phyloP scores from a whole-genome alignment of 2,113 vertebrate genomes.

The Chionis minor region DNA sequence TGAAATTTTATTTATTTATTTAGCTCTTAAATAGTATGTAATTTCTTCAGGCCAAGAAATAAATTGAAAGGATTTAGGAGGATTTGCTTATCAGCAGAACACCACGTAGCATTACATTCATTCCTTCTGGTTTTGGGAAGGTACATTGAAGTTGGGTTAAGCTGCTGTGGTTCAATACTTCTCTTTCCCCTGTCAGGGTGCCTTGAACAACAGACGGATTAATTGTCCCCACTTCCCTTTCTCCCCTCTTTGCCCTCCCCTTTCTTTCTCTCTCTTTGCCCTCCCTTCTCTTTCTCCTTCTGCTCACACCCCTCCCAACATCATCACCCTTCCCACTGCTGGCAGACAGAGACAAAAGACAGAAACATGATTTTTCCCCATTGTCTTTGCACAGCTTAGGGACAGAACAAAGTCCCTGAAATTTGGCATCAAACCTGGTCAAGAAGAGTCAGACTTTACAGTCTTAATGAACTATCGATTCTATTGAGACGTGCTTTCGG shows the following conservation, averaged over 20 bases:
- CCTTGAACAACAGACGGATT: constrained; percentile 75
- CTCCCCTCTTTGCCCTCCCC: not conserved
- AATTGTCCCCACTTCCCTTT: constrained; percentile 58
- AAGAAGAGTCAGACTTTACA: constrained; percentile 25
- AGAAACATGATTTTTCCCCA: not conserved
- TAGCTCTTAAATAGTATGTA: constrained; percentile 77
- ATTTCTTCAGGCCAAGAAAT: constrained; percentile 83
- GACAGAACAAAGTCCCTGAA: constrained; percentile 22
- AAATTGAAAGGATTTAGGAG: constrained; percentile 86
- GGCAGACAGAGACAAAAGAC: constrained; percentile 59
- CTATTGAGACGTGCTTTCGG: constrained; percentile 3
- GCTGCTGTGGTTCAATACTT: constrained; percentile 80
- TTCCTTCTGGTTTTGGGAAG: constrained; percentile 77
- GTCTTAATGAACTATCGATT: constrained; percentile 67
- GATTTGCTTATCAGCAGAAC: constrained; percentile 87
- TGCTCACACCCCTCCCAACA: not conserved
- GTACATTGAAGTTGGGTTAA: constrained; percentile 81
- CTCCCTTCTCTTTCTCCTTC: constrained; percentile 2
- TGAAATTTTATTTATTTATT: constrained; percentile 43
- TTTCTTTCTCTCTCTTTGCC: not conserved
- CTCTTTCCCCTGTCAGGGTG: constrained; percentile 75
- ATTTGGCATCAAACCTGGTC: constrained; percentile 18
- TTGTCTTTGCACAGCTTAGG: constrained; percentile 30
- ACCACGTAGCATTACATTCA: constrained; percentile 78
- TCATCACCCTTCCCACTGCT: constrained; percentile 14